Percentiles rank a stretch among this genome's conserved stretches.
phyloP scores from a whole-genome alignment of 2,113 vertebrate genomes.

The Nanorana parkeri region DNA sequence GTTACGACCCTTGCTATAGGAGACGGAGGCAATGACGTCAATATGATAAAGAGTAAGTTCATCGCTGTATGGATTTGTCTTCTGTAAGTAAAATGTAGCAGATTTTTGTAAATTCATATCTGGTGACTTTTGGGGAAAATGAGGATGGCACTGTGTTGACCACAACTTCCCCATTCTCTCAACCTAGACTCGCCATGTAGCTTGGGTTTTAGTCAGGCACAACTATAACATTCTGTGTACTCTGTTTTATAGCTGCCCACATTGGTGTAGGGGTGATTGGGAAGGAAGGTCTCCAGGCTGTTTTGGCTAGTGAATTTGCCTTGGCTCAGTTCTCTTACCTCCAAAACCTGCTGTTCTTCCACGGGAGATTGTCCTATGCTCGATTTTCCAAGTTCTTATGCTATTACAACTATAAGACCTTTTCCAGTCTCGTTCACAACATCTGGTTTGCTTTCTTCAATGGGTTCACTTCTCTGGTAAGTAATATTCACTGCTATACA shows the following conservation, averaged over 20 bases:
- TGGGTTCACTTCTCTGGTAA: constrained; percentile 78
- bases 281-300: constrained; percentile 77
- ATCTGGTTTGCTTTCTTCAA: constrained; percentile 78
- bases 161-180: too few species aligned
- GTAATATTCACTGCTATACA: not conserved
- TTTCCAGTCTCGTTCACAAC: constrained; percentile 73
- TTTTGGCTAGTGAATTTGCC: constrained; percentile 77
- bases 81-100: too few species aligned
- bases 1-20: constrained; percentile 86
- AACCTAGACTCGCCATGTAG: too few species aligned
- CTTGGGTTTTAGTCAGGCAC: too few species aligned
- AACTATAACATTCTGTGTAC: not conserved
- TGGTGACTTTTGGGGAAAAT: too few species aligned
- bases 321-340: constrained; percentile 77
- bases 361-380: constrained; percentile 78
- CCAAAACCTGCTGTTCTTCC: constrained; percentile 73
- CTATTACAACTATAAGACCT: constrained; percentile 81
- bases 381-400: constrained; percentile 75
- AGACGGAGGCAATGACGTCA: constrained; percentile 92
- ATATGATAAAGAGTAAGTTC: constrained; percentile 95
- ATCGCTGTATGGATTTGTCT: not conserved
- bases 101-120: too few species aligned
- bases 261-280: constrained; percentile 77
- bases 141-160: too few species aligned
- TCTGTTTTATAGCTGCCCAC: constrained; percentile 69